Evolutionary conservation across 1,140 invertebrate species (phyloP).

Genomic region (Leptopilina boulardi): DNA sequence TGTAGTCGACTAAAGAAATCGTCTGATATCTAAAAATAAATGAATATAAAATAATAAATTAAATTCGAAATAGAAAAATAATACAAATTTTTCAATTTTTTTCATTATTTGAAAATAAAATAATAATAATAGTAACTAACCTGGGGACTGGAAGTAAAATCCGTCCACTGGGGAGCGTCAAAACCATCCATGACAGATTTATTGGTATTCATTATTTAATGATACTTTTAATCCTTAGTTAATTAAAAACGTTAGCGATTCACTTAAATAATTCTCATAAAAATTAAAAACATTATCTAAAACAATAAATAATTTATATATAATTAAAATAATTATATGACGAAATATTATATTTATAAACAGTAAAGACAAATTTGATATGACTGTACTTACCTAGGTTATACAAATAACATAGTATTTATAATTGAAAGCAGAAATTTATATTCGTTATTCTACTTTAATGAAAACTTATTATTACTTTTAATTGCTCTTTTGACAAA

Average conservation of each 20-base stretch:
- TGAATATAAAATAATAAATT: no score
- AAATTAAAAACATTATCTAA: neutral
- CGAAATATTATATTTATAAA: neutral
- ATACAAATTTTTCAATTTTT: no score
- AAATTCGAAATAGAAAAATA: neutral
- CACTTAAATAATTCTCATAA: neutral
- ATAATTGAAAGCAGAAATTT: no score
- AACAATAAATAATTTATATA: neutral
- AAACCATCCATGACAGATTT: slow-evolving; percentile 53
- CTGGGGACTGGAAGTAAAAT: slow-evolving; percentile 62
- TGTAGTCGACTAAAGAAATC: neutral
- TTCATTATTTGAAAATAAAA: no score
- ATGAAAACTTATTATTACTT: neutral
- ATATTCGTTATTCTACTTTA: no score
- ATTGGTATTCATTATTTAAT: neutral
- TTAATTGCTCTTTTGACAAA: neutral
- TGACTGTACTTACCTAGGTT: neutral
- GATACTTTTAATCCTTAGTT: neutral
- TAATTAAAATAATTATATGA: neutral
- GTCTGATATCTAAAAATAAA: neutral
- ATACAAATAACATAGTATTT: neutral
- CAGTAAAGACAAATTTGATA: neutral
- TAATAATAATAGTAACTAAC: slow-evolving; percentile 53
- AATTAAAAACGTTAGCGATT: neutral
- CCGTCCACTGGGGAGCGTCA: slow-evolving; percentile 67